Evolutionary conservation across 2,113 vertebrate species (phyloP), one percentile per base, ranked within the genome.

Genomic region (Falco punctatus): DNA sequence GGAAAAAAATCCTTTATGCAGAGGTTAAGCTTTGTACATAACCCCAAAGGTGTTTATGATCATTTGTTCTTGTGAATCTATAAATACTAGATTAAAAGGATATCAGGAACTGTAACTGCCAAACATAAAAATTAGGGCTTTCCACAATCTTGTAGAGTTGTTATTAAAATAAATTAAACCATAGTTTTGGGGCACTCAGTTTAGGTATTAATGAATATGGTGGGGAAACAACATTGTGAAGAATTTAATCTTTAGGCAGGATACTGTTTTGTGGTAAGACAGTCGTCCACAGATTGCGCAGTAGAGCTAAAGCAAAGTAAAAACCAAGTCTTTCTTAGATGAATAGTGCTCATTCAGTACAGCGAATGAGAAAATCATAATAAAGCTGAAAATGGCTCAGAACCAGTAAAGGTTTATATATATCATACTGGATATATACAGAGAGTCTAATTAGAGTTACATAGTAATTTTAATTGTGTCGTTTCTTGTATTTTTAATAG

Each of bases 261-360:
- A 55, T 49, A 35, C 0, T 0, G 8, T 74, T 79, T 79, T 88
- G 8, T 67, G 27, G 7, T 67, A 48, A 32, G 27, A 18, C 15
- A 48, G 0, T 78, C 62, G 38, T 67, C 35, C 21, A 28, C 10
- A 61, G 26, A 27, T 78, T 54, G 13, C 23, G 32, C 12, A 33
- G 15, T 11, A 54, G 24, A 46, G 11, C n/a, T 79, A 40, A 73
- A 88, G 38, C 15, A 78, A 81, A 87, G 19, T 27, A 35, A 62
- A 74, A 40, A 2, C 0, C 6, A 13, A 1, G 3, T 0, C 28
- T 52, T 84, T 67, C 20, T 84, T 10, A n/a, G 64, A 59, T 51
- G 16, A 54, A 52, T 90, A 49, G 30, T 70, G 15, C 15, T 5
- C 9, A 10, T 65, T 79, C 38, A 59, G 3, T 64, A 15, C 17